Evolutionary conservation across 92 coral and sea anemone species (phyloP), one percentile per base, ranked within the genome.

Genomic region (Montipora capitata): DNA sequence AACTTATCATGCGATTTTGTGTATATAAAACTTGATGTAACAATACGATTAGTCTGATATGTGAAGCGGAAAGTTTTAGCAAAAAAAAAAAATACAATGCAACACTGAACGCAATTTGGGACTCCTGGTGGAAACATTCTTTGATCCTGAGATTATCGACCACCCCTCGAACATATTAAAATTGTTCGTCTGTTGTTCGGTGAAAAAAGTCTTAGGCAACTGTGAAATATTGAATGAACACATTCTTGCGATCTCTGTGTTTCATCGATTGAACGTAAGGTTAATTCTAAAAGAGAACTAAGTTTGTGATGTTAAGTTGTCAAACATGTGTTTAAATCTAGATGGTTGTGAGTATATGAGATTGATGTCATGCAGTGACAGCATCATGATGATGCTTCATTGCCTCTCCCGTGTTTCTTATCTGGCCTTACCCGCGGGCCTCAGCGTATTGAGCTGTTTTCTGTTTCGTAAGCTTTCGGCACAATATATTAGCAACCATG

Each of bases 321-420:
- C 49, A 65, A 79, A 64, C 61, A 64, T 64, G 61, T 20, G 48
- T n/a, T 40, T 77, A 41, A 13, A 41, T 43, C 44, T 20, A 18
- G 27, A 41, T 40, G 15, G 13, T 7, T 17, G 5, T 5, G 14
- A 0, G 7, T 5, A 35, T 4, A 48, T 68, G 62, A 81, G 48
- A 18, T 16, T 8, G 85, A 68, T 68, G 85, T 15, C 85, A 8
- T 51, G 85, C 13, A 15, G 85, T 10, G 77, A 68, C 67, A 81
- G 56, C 40, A 40, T 68, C 72, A 67, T 68, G 77, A 40, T 68
- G 44, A 67, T 68, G 77, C 67, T 51, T 69, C 63, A 52, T 3
- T 81, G 48, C 13, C 13, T 7, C 59, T n/a, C 2, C 35, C 35
- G 35, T 27, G 35, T 27, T 27, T 27, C 35, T 27, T 27, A 27